Base-by-base conservation (phyloP, 2,797 vertebrate species). In the Onychomys leucogaster region DNA sequence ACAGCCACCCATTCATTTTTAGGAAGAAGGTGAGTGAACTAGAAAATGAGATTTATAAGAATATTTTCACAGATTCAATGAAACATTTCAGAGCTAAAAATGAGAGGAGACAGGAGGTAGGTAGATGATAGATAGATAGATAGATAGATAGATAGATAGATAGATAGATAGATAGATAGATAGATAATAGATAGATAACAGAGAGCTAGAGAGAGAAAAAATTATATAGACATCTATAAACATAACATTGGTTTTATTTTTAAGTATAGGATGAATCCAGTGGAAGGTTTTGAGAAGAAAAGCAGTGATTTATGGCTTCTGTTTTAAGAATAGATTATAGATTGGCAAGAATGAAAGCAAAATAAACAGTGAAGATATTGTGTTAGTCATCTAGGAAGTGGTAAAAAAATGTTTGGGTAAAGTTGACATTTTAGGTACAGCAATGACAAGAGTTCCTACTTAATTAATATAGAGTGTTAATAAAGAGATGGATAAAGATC, bases 251-350 rank as follows among this genome's bases (percentile, higher is more conserved):
- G 37, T 83, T 95, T 95, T 69, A 75, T 76, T 85, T 93, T 81
- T 55, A 82, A 77, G 55, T 34, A 25, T 63, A 86, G 49, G 23
- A 4, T 55, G 16, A 86, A 52, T 7, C 10, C 67, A 55, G 6
- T 91, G 25, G 8, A 90, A 92, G 29, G 32, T 46, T 92, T 92
- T 82, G 37, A 88, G 61, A 92, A 88, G 34, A 63, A 76, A 46
- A 43, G 2, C 37, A 17, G 3, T 52, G 4, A 21, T 83, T 59
- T 37, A 23, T 23, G 46, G 1, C 11, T 77, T 37, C 21, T 49
- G 59, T 34, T 23, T 75, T 59, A 41, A 67, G 23, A 59, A 80
- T 10, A 9, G 4, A 81, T 6, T 75, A 4, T 37, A 85, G 4
- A 3, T 82, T 55, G 37, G 46, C 55, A 96, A 78, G 29, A 82